These are phyloP conservation scores for Sitta europaea DNA, from an alignment of 2,113 vertebrate genomes.

Conservation along the genomic window DNA sequence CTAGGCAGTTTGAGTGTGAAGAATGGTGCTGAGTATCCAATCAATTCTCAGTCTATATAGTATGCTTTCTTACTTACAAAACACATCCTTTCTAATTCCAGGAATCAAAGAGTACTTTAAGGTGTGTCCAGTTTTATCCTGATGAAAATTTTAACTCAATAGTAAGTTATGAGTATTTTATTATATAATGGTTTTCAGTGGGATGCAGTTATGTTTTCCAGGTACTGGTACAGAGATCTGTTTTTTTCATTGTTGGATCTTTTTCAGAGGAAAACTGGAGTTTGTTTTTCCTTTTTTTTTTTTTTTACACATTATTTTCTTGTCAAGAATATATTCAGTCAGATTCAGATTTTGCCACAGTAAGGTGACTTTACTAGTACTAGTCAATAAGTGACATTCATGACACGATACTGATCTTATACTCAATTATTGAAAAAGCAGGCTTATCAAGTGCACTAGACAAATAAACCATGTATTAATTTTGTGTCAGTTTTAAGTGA, in stretches of 20 bases:
- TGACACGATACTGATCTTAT: neutral
- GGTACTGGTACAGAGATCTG: neutral
- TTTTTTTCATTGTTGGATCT: neutral
- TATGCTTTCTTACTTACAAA: neutral
- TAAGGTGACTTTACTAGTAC: neutral
- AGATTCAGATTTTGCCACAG: neutral
- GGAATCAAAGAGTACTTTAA: conserved; percentile 81
- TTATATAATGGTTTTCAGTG: neutral
- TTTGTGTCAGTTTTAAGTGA: neutral
- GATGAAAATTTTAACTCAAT: conserved; percentile 78
- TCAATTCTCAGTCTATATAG: neutral
- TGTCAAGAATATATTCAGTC: neutral
- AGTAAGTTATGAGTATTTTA: conserved; percentile 73
- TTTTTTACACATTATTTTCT: neutral
- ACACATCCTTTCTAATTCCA: conserved; percentile 53
- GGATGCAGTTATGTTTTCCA: neutral
- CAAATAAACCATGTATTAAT: neutral
- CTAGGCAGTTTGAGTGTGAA: neutral
- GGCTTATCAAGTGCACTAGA: neutral
- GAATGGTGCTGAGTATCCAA: neutral
- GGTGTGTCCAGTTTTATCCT: conserved; percentile 88
- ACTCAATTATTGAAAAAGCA: neutral
- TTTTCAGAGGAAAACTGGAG: neutral
- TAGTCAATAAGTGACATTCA: neutral
- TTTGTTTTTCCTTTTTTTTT: neutral